Base-by-base conservation (phyloP, 2,113 vertebrate genomes). In the Prunella himalayana region DNA sequence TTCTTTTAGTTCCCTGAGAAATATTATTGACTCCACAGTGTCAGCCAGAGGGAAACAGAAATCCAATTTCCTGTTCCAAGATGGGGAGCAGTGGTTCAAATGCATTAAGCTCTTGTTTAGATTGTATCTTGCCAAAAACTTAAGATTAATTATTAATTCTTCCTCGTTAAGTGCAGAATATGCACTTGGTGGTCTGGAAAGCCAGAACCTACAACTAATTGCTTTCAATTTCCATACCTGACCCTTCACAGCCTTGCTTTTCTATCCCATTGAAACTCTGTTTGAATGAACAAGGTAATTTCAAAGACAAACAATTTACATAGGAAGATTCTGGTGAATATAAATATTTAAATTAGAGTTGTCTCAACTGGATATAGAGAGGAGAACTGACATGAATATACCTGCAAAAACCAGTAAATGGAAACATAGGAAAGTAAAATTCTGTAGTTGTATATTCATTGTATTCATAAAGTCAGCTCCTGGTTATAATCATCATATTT, bases 11-110 rank as follows among this genome's bases (percentile, higher is more conserved):
- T 92, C 42, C 45, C 39, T 88, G 42, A 88, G 76, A 92, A 92
- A 39, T 75, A 51, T 77, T 93, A 77, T 64, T 81, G 86, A 90
- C 56, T 88, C 10, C 56, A 59, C 47, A 80, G 49, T 18, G 49
- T 93, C 2, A 5, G 56, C 39, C 64, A 59, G 88, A 88, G 39
- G 94, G 59, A 81, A 92, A 75, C 23, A 95, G 88, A 95, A 90
- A 90, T 66, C 54, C 42, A 90, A 83, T 95, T 97, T 94, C 95
- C 88, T 93, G 59, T 95, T 95, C 68, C 71, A 80, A 92, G 71
- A 86, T 39, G 42, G 60, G 13, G 39, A 95, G 41, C 83, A 88
- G 71, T 57, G 75, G 75, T 97, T 95, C 70, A 95, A 94, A 94
- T 30, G 79, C 88, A 94, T 96, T 97, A 94, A 94, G 39, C 54